Evolutionary conservation across 2,888 invertebrate species (phyloP).

Genomic region (Dryadula phaetusa): DNA sequence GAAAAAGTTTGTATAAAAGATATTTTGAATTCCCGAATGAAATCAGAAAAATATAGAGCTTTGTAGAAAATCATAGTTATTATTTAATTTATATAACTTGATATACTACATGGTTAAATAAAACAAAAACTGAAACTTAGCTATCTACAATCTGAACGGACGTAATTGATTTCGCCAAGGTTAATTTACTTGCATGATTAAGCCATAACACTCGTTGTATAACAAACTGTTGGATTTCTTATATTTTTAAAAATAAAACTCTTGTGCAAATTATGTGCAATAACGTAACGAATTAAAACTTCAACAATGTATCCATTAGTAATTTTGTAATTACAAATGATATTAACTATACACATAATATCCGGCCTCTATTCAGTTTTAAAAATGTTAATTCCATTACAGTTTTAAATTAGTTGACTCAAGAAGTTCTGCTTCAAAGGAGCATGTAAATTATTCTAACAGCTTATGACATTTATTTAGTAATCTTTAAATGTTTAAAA

Average conservation of each 20-base stretch:
- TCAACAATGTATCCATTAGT: neutral
- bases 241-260: constrained; percentile 10
- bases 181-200: constrained; percentile 11
- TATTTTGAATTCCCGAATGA: neutral
- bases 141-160: neutral
- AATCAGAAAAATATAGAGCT: neutral
- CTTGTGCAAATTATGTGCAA: constrained; percentile 11
- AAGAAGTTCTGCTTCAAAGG: neutral
- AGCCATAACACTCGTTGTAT: neutral
- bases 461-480: neutral
- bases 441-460: neutral
- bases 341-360: neutral
- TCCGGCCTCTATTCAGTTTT: neutral
- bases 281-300: constrained; percentile 11
- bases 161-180: constrained; percentile 11
- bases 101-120: too few relatives aligned
- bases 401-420: neutral
- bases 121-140: neutral
- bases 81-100: too few relatives aligned
- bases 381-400: neutral
- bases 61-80: too few relatives aligned
- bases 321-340: constrained; percentile 1
- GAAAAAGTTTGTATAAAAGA: neutral
- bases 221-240: neutral
- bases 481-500: neutral